phyloP scores from a whole-genome alignment of 2,113 vertebrate species.

The Pterocles gutturalis region DNA sequence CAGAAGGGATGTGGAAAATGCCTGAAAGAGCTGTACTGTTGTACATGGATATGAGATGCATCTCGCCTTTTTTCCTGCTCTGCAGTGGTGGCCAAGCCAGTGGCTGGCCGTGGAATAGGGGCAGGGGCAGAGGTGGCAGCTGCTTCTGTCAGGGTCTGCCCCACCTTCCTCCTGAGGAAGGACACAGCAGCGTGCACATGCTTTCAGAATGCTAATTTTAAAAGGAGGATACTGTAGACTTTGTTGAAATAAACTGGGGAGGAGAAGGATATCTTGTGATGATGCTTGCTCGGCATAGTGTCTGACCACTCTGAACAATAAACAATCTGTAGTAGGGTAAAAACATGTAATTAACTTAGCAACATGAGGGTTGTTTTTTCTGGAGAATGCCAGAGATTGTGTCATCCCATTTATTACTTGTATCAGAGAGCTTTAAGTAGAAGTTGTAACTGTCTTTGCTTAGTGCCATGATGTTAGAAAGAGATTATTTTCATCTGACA shows the following conservation, averaged over 20 bases:
- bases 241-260: neutral
- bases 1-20: neutral
- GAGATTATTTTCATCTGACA: neutral
- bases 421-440: neutral
- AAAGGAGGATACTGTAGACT: neutral
- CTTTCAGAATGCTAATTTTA: neutral
- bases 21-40: neutral
- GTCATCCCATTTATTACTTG: neutral
- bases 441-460: neutral
- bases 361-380: neutral
- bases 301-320: neutral
- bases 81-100: neutral
- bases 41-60: rapidly evolving
- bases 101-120: neutral
- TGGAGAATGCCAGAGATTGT: neutral
- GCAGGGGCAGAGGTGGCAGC: neutral
- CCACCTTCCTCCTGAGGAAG: neutral
- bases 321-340: neutral
- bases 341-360: neutral
- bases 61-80: neutral
- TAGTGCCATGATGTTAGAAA: neutral
- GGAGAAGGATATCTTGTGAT: neutral
- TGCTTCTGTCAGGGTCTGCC: neutral
- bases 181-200: rapidly evolving
- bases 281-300: neutral